Evolutionary conservation across 2,888 invertebrate genomes (phyloP).

Genomic region (Drosophila koepferae): DNA sequence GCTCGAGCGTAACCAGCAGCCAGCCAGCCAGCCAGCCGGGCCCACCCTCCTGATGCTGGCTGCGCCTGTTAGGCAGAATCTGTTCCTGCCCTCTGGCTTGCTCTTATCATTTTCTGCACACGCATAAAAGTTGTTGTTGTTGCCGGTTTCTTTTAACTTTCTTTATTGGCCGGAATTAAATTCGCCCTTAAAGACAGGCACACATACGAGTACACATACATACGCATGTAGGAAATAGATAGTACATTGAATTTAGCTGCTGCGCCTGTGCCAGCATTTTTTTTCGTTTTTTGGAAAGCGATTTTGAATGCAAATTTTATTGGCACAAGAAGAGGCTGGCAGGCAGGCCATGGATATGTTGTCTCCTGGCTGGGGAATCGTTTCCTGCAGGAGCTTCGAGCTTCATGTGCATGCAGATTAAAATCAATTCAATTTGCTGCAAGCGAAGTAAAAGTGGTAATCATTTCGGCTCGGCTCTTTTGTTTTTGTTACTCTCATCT

Average conservation of each 20-base stretch:
- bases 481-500: conserved; percentile 45
- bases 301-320: conserved; percentile 80
- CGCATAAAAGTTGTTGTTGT: conserved; percentile 77
- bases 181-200: conserved; percentile 54
- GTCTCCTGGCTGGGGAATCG: conserved; percentile 4
- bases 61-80: neutral
- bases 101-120: conserved; percentile 75
- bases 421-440: conserved; percentile 80
- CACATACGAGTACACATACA: conserved; percentile 17
- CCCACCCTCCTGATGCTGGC: neutral
- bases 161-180: conserved; percentile 75
- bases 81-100: conserved; percentile 25
- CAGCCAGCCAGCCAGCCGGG: neutral
- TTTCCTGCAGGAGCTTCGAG: conserved; percentile 14
- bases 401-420: conserved; percentile 63
- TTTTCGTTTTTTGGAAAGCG: conserved; percentile 59
- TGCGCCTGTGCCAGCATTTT: conserved; percentile 47
- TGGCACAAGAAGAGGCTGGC: conserved; percentile 48
- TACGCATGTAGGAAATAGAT: conserved; percentile 35
- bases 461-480: conserved; percentile 64
- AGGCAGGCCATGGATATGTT: conserved; percentile 7
- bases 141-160: conserved; percentile 62
- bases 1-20: conserved; percentile 36
- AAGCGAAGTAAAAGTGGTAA: conserved; percentile 74
- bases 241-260: conserved; percentile 22